Evolutionary conservation across 2,888 invertebrate species (phyloP).

Genomic region (Zeuzera pyrina): DNA sequence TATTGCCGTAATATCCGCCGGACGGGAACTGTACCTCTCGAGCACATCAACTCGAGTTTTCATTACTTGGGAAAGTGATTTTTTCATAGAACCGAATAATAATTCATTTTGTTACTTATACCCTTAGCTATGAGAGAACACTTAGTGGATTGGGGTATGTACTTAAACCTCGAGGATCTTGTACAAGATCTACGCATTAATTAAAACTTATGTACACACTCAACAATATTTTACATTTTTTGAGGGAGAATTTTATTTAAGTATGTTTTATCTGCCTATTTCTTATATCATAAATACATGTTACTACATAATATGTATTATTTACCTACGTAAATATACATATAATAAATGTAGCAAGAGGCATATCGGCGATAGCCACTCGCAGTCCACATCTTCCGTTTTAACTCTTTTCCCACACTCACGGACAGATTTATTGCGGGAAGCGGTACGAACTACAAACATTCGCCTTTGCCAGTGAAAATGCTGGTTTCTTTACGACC

Average conservation of each 20-base stretch:
- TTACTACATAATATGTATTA: too few relatives aligned
- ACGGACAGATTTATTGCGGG: constrained; percentile 50
- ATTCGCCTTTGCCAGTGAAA: constrained; percentile 41
- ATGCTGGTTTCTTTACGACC: constrained; percentile 49
- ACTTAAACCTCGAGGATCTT: too few relatives aligned
- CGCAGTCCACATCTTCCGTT: constrained; percentile 41
- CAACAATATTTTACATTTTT: too few relatives aligned
- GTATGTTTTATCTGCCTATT: too few relatives aligned
- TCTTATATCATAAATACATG: too few relatives aligned
- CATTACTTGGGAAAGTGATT: constrained; percentile 66
- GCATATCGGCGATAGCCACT: constrained; percentile 39
- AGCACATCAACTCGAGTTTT: constrained; percentile 68
- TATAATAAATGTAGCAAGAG: constrained; percentile 8
- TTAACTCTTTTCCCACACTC: constrained; percentile 46
- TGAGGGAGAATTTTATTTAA: too few relatives aligned
- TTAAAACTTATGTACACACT: too few relatives aligned
- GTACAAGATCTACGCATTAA: too few relatives aligned
- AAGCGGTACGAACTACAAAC: constrained; percentile 41
- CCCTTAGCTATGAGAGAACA: constrained; percentile 36
- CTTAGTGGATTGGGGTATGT: constrained; percentile 40
- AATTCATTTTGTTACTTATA: constrained; percentile 67
- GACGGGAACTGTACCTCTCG: constrained; percentile 59
- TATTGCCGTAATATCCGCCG: constrained; percentile 71
- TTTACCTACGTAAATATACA: too few relatives aligned
- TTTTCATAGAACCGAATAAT: constrained; percentile 64